Evolutionary conservation across 2,113 vertebrate genomes (phyloP).

Genomic region (Ameiurus melas): DNA sequence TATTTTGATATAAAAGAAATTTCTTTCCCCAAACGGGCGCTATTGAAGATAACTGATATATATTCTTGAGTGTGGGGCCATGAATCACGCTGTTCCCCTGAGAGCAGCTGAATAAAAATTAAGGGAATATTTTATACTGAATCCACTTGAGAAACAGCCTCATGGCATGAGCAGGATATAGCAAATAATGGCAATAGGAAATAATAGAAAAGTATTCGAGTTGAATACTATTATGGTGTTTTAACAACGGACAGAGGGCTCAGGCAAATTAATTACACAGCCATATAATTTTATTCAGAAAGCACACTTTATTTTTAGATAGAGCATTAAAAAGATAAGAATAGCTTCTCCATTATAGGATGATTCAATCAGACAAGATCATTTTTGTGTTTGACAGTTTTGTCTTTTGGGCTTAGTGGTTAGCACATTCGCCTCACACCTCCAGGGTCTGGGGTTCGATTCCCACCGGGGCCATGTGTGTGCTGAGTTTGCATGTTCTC

Average conservation of each 20-base stretch:
- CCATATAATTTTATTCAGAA: too few relatives aligned
- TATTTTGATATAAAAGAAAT: not conserved
- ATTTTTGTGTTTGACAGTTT: not conserved
- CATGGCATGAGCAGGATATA: not conserved
- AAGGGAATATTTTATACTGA: constrained; percentile 47
- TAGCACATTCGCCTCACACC: too few relatives aligned
- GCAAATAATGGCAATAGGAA: not conserved
- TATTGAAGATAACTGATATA: constrained; percentile 13
- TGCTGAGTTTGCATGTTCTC: too few relatives aligned
- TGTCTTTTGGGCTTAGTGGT: too few relatives aligned
- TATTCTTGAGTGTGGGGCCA: constrained; percentile 30
- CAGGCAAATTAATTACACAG: constrained; percentile 15
- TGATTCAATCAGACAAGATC: not conserved
- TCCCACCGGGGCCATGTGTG: too few relatives aligned
- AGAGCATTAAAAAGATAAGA: not conserved
- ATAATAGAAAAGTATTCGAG: not conserved
- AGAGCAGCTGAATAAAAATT: constrained; percentile 43
- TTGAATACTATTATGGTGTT: not conserved
- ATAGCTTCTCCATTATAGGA: not conserved
- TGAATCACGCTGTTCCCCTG: constrained; percentile 40
- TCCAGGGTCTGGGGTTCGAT: too few relatives aligned
- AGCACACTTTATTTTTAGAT: constrained; percentile 2
- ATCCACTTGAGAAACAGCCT: constrained; percentile 1
- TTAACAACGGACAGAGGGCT: not conserved
- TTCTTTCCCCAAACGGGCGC: constrained; percentile 3